Percentiles rank a stretch among this genome's conserved stretches.
These are phyloP conservation scores for Papilio glaucus DNA, from an alignment of 1,140 invertebrate species.

Conservation along the genomic window DNA sequence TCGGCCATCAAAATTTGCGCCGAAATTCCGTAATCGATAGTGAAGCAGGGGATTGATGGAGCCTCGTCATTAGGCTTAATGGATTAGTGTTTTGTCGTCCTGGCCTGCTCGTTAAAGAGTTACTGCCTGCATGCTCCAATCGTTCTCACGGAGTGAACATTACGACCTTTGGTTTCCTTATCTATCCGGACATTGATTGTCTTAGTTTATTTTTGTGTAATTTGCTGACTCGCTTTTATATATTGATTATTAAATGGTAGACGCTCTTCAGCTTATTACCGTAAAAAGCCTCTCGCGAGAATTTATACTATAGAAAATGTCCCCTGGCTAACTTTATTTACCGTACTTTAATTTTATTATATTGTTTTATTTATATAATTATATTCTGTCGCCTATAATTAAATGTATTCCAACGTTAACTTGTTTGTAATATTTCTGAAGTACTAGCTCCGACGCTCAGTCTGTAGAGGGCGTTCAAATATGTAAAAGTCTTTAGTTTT, in stretches of 20 bases:
- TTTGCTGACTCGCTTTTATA: background rate
- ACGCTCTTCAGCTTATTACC: no score
- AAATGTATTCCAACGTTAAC: no score
- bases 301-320: no score
- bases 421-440: no score
- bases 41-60: background rate
- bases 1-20: slow-evolving; percentile 16
- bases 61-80: slow-evolving; percentile 26
- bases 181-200: background rate
- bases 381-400: no score
- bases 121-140: slow-evolving; percentile 3
- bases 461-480: no score
- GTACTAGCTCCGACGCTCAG: no score
- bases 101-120: slow-evolving; percentile 8
- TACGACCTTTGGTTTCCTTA: background rate
- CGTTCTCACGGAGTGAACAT: slow-evolving; percentile 9
- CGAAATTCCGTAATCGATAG: slow-evolving; percentile 15
- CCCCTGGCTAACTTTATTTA: no score
- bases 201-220: background rate
- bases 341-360: no score
- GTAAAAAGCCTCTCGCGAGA: no score
- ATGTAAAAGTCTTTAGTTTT: background rate
- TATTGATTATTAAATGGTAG: no score
- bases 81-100: slow-evolving; percentile 28
- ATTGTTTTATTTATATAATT: no score